A percentile compares a stretch with the other conserved stretches of the same genome.
These are phyloP conservation scores for Acromyrmex echinatior DNA, from an alignment of 1,140 invertebrate species.

Conservation along the genomic window DNA sequence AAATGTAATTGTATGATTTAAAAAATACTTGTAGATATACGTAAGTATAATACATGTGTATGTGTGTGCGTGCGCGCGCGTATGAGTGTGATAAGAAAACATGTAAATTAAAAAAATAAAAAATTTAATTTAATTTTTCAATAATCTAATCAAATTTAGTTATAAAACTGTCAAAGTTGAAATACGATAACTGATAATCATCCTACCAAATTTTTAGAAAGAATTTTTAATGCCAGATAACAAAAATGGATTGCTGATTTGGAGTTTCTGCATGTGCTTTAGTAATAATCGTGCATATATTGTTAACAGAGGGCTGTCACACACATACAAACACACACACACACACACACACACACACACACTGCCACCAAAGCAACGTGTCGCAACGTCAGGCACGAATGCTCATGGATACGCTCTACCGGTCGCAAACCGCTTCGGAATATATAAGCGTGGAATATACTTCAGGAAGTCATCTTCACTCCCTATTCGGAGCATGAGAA, in stretches of 20 bases:
- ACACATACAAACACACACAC: neutral
- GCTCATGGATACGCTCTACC: slow-evolving; percentile 44
- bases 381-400: slow-evolving; percentile 48
- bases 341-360: neutral
- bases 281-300: slow-evolving; percentile 32
- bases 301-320: slow-evolving; percentile 38
- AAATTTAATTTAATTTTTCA: slow-evolving; percentile 13
- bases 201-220: neutral
- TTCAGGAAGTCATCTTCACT: slow-evolving; percentile 61
- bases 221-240: neutral
- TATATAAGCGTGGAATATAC: slow-evolving; percentile 35
- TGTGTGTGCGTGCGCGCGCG: too few species aligned
- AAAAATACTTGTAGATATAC: neutral
- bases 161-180: neutral
- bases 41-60: too few species aligned
- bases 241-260: neutral
- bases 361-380: slow-evolving; percentile 23
- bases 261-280: neutral
- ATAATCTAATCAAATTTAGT: neutral
- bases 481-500: slow-evolving; percentile 16
- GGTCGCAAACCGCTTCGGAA: slow-evolving; percentile 34
- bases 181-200: neutral
- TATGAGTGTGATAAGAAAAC: neutral
- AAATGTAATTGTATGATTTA: neutral
- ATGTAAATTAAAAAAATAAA: neutral